These are phyloP conservation scores for Origma solitaria DNA, from an alignment of 2,113 vertebrate genomes.

Conservation along the genomic window DNA sequence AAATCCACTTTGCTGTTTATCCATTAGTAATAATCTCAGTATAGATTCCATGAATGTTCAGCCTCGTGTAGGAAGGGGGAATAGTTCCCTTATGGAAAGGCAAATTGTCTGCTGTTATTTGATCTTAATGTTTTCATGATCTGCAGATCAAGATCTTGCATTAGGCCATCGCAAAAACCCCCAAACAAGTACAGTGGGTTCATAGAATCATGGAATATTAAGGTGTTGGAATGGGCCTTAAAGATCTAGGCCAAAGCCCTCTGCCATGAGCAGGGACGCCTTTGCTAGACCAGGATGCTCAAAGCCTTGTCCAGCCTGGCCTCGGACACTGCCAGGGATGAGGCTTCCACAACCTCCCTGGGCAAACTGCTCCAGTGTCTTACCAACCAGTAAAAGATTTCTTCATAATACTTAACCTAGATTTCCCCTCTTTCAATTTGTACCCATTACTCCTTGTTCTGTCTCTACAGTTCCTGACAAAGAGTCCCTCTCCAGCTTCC, in stretches of 20 bases:
- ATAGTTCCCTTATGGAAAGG: not conserved
- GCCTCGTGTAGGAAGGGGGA: not conserved
- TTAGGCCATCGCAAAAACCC: not conserved
- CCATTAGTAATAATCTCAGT: not conserved
- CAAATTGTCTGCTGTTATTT: not conserved
- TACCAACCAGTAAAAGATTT: not conserved
- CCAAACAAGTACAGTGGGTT: not conserved
- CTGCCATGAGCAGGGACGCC: no score
- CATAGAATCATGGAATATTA: not conserved
- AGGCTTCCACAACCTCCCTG: not conserved
- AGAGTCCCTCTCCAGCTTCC: not conserved
- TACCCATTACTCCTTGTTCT: not conserved
- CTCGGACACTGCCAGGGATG: not conserved
- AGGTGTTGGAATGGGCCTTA: not conserved
- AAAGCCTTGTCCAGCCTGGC: not conserved
- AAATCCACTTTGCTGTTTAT: not conserved
- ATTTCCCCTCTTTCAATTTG: not conserved
- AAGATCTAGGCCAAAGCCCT: not conserved
- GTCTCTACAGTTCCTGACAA: not conserved
- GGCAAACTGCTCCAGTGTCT: not conserved
- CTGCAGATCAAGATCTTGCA: not conserved
- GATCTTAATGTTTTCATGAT: not conserved
- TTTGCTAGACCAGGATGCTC: not conserved
- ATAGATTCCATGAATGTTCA: not conserved
- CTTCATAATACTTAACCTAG: not conserved